Evolutionary conservation across 2,888 invertebrate genomes (phyloP).

Genomic region (Caenorhabditis becei): DNA sequence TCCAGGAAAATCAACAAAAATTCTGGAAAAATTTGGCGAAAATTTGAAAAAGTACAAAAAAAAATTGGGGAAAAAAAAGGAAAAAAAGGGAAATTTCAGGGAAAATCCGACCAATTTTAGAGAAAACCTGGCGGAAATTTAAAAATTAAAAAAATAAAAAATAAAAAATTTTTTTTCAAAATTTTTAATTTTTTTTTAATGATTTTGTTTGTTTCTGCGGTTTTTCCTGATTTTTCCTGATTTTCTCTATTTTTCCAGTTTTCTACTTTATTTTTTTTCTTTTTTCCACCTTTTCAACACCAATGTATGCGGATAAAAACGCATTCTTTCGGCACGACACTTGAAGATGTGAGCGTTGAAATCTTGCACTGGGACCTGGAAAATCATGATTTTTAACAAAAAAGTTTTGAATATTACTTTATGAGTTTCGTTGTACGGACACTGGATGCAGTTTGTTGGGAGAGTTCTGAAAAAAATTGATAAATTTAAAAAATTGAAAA

Average conservation of each 20-base stretch:
- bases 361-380: conserved; percentile 13
- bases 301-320: conserved; percentile 35
- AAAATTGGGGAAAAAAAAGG: too few species aligned
- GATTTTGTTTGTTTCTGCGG: too few species aligned
- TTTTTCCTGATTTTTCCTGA: not conserved
- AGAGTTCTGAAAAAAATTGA: not conserved
- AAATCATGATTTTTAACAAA: conserved; percentile 2
- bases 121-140: not conserved
- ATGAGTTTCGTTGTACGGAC: conserved; percentile 30
- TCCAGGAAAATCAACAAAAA: too few species aligned
- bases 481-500: too few species aligned
- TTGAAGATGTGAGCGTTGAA: conserved; percentile 39
- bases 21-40: not conserved
- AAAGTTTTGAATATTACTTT: not conserved
- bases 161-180: too few species aligned
- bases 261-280: not conserved
- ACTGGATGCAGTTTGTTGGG: not conserved
- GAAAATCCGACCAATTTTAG: too few species aligned
- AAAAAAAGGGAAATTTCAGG: too few species aligned
- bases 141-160: too few species aligned
- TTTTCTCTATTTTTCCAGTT: not conserved
- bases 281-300: conserved; percentile 22
- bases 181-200: too few species aligned
- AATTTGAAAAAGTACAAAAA: too few species aligned
- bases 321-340: conserved; percentile 24